These are phyloP conservation scores for Dendrocincla tyrannina DNA, from an alignment of 2,797 vertebrate species.

Conservation along the genomic window DNA sequence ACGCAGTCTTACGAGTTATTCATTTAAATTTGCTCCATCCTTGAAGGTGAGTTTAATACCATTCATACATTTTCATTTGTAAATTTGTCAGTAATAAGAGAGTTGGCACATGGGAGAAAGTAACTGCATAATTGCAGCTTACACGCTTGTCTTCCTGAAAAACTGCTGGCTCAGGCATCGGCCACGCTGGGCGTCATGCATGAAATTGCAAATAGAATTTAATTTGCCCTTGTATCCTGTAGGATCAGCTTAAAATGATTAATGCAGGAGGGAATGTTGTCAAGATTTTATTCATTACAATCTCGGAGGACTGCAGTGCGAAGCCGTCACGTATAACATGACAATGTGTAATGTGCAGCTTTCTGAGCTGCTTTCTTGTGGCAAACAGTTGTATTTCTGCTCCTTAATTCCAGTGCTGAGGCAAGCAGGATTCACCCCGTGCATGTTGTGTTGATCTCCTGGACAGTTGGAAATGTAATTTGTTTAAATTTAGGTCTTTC, in stretches of 20 bases:
- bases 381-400: conserved; percentile 46
- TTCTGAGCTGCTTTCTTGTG: not conserved
- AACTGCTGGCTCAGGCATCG: conserved; percentile 75
- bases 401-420: conserved; percentile 21
- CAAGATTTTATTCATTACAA: conserved; percentile 70
- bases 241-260: conserved; percentile 80
- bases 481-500: not conserved
- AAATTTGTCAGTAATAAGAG: conserved; percentile 74
- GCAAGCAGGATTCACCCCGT: not conserved
- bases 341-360: not conserved
- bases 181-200: conserved; percentile 70
- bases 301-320: conserved; percentile 50
- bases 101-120: conserved; percentile 69
- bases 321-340: conserved; percentile 50
- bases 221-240: conserved; percentile 81
- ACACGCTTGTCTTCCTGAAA: conserved; percentile 82
- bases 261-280: conserved; percentile 71
- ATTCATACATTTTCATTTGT: conserved; percentile 73
- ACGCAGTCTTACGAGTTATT: conserved; percentile 5
- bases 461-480: not conserved
- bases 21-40: conserved; percentile 59
- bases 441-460: not conserved
- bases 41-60: conserved; percentile 75
- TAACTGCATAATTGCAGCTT: conserved; percentile 79
- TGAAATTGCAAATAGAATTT: conserved; percentile 86